Base-by-base conservation (phyloP, 2,888 invertebrate species). In the Heliconius charithonia region DNA sequence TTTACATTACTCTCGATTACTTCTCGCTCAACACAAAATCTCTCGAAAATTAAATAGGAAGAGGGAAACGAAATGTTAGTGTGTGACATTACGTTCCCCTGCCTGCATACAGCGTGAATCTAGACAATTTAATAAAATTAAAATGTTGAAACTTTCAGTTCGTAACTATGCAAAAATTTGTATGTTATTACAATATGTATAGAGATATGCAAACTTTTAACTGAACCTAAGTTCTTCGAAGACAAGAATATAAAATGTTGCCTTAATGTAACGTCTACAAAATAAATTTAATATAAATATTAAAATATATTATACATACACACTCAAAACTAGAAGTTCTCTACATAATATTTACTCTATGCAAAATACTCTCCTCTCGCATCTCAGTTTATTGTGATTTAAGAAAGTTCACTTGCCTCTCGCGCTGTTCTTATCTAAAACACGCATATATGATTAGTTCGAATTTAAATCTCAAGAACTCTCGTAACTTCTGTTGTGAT, bases 361-460 rank as follows among this genome's bases (percentile, higher is more conserved):
- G 80, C 27, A 78, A 77, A 76, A 78, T 70, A 74, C 73, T 78
- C 78, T 71, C 62, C 29, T 65, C 78, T 78, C 80, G 78, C 75
- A 79, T 77, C 74, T 62, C 81, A 77, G 65, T 77, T 76, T 76
- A 76, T 78, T 78, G 76, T 79, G 69, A 76, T 80, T 80, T 74
- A 69, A 65, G 69, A 80, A 78, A 78, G 73, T 76, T 76, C 59
- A 76, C 59, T 71, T 76, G 74, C 75, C 41, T 45, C 51, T 75
- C 63, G 29, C 74, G 76, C 63, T 76, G 67, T 76, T 76, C 73
- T 81, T 70, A 78, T 70, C 56, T 80, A 65, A 76, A 70, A 76
- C 75, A 81, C 72, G 79, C 75, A 77, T 76, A 73, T 71, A 73
- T 77, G 45, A 73, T 62, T 66, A 67, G 56, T 71, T 76, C 41